These are phyloP conservation scores for Artemisiospiza belli DNA, from an alignment of 2,113 vertebrate genomes.

Conservation along the genomic window DNA sequence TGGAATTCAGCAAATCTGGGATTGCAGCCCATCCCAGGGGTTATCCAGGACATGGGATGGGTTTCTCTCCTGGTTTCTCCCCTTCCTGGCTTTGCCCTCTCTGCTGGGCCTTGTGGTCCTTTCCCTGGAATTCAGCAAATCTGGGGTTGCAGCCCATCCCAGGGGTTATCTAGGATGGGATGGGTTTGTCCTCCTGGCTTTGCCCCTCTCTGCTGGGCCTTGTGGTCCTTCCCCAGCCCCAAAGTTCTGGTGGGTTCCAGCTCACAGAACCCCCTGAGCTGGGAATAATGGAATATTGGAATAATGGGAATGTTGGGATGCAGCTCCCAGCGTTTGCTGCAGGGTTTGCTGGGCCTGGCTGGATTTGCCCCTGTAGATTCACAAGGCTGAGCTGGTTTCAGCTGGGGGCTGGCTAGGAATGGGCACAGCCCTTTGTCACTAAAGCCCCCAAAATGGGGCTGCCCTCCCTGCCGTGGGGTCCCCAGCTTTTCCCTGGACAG, in stretches of 20 bases:
- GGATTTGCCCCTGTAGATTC: neutral
- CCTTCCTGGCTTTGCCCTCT: too few species aligned
- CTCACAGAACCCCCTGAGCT: fast-evolving
- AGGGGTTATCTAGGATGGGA: too few species aligned
- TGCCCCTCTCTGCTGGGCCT: fast-evolving
- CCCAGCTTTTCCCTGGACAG: neutral
- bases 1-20: too few species aligned
- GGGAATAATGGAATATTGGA: too few species aligned
- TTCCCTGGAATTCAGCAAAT: too few species aligned
- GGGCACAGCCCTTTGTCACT: neutral
- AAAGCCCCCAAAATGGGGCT: neutral
- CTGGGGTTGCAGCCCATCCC: too few species aligned
- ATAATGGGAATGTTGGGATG: fast-evolving
- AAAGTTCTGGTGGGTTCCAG: fast-evolving
- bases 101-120: too few species aligned
- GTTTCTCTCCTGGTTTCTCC: too few species aligned
- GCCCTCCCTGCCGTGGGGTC: neutral
- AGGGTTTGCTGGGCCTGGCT: neutral
- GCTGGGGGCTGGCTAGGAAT: neutral
- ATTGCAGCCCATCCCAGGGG: too few species aligned
- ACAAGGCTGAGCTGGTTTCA: neutral
- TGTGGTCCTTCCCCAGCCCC: neutral
- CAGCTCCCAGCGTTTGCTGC: fast-evolving
- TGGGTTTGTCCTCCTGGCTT: too few species aligned
- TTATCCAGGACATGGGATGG: too few species aligned